Base-by-base conservation (phyloP, 2,113 vertebrate genomes). In the Pimephales promelas region DNA sequence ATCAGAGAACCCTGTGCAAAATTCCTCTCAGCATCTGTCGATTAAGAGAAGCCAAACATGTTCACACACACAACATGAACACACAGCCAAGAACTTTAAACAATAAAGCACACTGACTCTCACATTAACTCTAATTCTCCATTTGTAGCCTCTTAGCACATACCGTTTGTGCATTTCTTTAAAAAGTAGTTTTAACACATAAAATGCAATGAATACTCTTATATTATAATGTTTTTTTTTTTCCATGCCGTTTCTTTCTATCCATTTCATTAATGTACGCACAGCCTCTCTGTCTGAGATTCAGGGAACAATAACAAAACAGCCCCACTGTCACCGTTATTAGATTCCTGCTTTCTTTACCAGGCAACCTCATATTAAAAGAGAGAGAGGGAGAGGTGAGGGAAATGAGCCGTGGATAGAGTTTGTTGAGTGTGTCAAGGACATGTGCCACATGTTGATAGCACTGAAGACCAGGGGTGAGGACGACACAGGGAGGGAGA, bases 241-340 rank as follows among this genome's bases (percentile, higher is more conserved):
- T 93, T 95, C 96, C 96, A 96, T 97, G 96, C 97, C 96, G 97
- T 95, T 95, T 96, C 95, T 95, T 96, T 95, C 95, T 96, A 96
- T 97, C 98, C 97, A 96, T 97, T 98, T 98, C 96, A 97, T 97
- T 97, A 98, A 95, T 94, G 95, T 95, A 95, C 95, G 95, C 94
- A 94, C 94, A 95, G 95, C 90, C 95, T 95, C 94, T 95, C 95
- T 94, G 94, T 95, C 94, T 95, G 92, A 91, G 93, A 94, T 95
- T 93, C 94, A 94, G 94, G 95, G 95, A 95, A 94, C 94, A 96
- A 95, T 74, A 95, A 95, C 93, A 97, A 96, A 97, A 97, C 96
- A 95, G 95, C 95, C 96, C 95, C 95, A 96, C 96, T 97, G 97
- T 97, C 96, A 98, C 96, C 97, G 95, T 99, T 98, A 99, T 98